These are phyloP conservation scores for Rosalia funebris DNA, from an alignment of 2,888 invertebrate species.

Conservation along the genomic window DNA sequence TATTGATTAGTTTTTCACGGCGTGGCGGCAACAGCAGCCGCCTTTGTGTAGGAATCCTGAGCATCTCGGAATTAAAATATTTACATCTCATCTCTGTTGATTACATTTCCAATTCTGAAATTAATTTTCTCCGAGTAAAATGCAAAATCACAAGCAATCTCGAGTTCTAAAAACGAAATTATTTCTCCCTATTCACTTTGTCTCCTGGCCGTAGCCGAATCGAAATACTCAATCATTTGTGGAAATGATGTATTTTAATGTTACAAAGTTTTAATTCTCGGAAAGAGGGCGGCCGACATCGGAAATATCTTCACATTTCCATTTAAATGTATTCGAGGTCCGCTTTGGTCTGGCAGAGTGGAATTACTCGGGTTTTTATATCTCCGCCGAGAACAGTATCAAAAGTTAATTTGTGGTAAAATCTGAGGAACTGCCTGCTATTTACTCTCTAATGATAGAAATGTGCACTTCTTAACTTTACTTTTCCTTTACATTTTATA, in stretches of 20 bases:
- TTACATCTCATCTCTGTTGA: slow-evolving; percentile 62
- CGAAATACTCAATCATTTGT: slow-evolving; percentile 64
- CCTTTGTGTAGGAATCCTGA: slow-evolving; percentile 41
- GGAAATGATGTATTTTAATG: slow-evolving; percentile 64
- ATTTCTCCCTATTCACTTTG: slow-evolving; percentile 60
- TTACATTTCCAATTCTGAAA: slow-evolving; percentile 63
- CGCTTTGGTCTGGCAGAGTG: slow-evolving; percentile 46
- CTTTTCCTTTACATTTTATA: slow-evolving; percentile 56
- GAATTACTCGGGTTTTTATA: slow-evolving; percentile 64
- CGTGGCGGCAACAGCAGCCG: slow-evolving; percentile 33
- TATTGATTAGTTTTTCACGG: slow-evolving; percentile 50
- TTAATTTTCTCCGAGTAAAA: slow-evolving; percentile 61
- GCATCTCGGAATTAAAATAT: slow-evolving; percentile 59
- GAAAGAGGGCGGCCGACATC: slow-evolving; percentile 55
- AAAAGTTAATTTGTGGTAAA: slow-evolving; percentile 66
- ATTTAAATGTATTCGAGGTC: slow-evolving; percentile 63
- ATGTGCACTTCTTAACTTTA: slow-evolving; percentile 53
- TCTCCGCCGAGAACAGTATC: slow-evolving; percentile 64
- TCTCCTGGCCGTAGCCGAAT: slow-evolving; percentile 52
- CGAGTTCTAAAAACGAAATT: slow-evolving; percentile 60
- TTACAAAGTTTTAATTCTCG: slow-evolving; percentile 62
- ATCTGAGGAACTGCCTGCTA: slow-evolving; percentile 60
- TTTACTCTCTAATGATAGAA: slow-evolving; percentile 62
- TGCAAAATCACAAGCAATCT: slow-evolving; percentile 62
- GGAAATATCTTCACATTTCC: slow-evolving; percentile 63